phyloP scores from a whole-genome alignment of 35 echinoderm and acorn worm species.

The Hemicentrotus pulcherrimus region DNA sequence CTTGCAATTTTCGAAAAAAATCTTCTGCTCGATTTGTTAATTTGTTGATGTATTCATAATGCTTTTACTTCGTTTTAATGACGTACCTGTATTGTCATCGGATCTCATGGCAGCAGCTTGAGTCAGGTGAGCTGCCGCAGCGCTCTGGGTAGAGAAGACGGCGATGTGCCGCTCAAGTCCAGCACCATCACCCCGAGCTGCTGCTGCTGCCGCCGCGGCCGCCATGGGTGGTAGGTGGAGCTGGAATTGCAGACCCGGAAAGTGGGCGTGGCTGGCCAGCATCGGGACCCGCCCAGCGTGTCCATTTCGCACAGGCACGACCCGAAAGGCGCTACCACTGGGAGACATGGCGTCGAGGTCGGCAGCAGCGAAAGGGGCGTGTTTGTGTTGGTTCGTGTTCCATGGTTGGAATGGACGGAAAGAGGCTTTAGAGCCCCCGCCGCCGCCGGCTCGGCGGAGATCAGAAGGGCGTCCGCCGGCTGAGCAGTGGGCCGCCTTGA shows the following conservation, averaged over 20 bases:
- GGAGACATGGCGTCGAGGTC: constrained; percentile 31
- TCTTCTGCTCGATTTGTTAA: too few relatives aligned
- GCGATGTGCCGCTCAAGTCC: constrained; percentile 37
- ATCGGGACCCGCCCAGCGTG: constrained; percentile 51
- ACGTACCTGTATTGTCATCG: constrained; percentile 61
- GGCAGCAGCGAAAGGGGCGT: constrained; percentile 37
- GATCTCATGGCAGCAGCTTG: constrained; percentile 55
- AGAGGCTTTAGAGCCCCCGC: constrained; percentile 44
- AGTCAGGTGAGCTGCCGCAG: constrained; percentile 46
- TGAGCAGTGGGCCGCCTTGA: constrained; percentile 44
- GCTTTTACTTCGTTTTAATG: too few relatives aligned
- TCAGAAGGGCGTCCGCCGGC: neutral
- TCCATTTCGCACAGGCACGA: constrained; percentile 76
- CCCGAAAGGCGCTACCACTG: constrained; percentile 76
- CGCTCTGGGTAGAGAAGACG: constrained; percentile 36
- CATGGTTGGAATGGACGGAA: constrained; percentile 85
- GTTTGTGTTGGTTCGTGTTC: constrained; percentile 55
- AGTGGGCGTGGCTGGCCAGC: constrained; percentile 50
- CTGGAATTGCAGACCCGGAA: constrained; percentile 53
- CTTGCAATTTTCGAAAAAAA: too few relatives aligned
- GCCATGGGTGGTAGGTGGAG: constrained; percentile 39
- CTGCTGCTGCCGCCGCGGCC: neutral
- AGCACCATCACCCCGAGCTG: neutral
- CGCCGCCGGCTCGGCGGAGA: constrained; percentile 7
- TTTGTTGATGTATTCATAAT: too few relatives aligned